These are phyloP conservation scores for Drosophila auraria DNA, from an alignment of 1,140 invertebrate genomes.

Conservation along the genomic window DNA sequence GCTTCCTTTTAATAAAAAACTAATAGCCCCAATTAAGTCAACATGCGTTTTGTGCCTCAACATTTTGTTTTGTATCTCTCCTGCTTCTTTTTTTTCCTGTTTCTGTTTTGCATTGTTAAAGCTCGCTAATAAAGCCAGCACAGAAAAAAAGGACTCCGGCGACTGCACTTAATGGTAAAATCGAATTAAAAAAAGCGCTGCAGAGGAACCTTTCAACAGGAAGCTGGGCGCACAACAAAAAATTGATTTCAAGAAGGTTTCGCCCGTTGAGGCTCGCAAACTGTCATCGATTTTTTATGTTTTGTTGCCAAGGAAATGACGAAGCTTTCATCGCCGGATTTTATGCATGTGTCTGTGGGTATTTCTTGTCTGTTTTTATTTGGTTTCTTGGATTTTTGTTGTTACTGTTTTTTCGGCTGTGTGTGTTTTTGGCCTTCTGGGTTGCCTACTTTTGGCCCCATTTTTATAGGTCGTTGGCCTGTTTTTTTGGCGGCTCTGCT, in stretches of 20 bases:
- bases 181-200: slow-evolving; percentile 23
- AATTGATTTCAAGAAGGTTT: slow-evolving; percentile 72
- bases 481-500: slow-evolving; percentile 25
- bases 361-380: slow-evolving; percentile 12
- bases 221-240: slow-evolving; percentile 38
- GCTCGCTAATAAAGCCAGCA: slow-evolving; percentile 65
- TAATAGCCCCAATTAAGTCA: slow-evolving; percentile 80
- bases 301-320: slow-evolving; percentile 27
- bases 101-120: slow-evolving; percentile 36
- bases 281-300: slow-evolving; percentile 64
- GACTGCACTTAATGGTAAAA: slow-evolving; percentile 22
- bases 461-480: slow-evolving; percentile 64
- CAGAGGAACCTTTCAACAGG: slow-evolving; percentile 31
- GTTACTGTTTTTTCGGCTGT: neutral
- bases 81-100: neutral
- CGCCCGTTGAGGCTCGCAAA: slow-evolving; percentile 52
- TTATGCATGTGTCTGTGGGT: slow-evolving; percentile 29
- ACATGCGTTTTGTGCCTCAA: slow-evolving; percentile 66
- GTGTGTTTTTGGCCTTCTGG: neutral
- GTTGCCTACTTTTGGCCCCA: slow-evolving; percentile 59
- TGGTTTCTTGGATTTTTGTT: slow-evolving; percentile 13
- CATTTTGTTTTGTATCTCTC: slow-evolving; percentile 6
- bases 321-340: slow-evolving; percentile 36
- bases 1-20: slow-evolving; percentile 59
- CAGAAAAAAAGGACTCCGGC: slow-evolving; percentile 15